Evolutionary conservation across 2,797 vertebrate genomes (phyloP).

Genomic region (Monodelphis domestica): DNA sequence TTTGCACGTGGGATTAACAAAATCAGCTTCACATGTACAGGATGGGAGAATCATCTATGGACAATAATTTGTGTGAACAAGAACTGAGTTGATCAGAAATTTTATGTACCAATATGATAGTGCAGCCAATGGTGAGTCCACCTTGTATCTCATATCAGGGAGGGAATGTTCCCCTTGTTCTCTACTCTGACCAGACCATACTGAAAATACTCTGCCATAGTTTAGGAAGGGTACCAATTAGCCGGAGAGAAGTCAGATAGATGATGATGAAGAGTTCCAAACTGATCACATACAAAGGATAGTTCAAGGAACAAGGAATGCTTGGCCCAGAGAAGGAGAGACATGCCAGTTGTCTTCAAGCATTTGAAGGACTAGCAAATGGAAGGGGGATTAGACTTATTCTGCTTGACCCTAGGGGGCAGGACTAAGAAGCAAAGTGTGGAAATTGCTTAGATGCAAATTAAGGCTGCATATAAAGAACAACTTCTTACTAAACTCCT

Average conservation of each 20-base stretch:
- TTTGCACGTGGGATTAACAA: neutral
- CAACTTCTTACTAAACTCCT: too few species aligned
- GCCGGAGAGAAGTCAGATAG: neutral
- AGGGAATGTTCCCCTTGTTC: neutral
- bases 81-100: neutral
- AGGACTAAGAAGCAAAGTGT: too few species aligned
- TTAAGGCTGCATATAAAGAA: too few species aligned
- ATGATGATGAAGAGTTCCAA: neutral
- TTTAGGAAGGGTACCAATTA: neutral
- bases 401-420: too few species aligned
- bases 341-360: too few species aligned
- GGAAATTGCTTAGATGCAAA: too few species aligned
- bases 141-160: neutral
- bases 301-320: neutral
- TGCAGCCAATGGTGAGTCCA: neutral
- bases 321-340: neutral
- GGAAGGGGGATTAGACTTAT: too few species aligned
- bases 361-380: too few species aligned
- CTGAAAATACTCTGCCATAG: neutral
- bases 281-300: neutral
- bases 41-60: neutral
- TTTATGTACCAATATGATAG: neutral
- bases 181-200: neutral
- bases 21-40: neutral
- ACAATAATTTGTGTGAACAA: neutral